A percentile compares a stretch with the other conserved stretches of the same genome.
These are phyloP conservation scores for Notarius lentiginosus DNA, from an alignment of 2,113 vertebrate species.

Conservation along the genomic window DNA sequence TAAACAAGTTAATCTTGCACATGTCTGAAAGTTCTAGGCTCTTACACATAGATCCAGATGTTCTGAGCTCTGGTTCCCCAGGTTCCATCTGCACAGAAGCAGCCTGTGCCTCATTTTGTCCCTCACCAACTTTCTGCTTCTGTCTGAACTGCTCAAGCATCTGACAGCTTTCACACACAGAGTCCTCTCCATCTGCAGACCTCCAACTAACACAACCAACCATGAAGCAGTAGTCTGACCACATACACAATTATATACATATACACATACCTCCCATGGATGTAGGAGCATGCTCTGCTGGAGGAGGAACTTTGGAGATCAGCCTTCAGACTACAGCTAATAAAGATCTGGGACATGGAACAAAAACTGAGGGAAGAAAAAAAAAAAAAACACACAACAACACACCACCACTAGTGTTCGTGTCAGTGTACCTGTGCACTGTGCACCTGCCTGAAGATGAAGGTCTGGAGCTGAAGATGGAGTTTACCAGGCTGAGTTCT, in stretches of 20 bases:
- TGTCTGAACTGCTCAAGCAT: background rate
- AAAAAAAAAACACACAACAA: background rate
- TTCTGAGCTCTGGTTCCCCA: background rate
- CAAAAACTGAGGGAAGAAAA: background rate
- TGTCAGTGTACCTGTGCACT: conserved; percentile 40
- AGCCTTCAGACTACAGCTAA: conserved; percentile 69
- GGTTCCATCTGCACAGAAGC: background rate
- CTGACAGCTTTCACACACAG: conserved; percentile 34
- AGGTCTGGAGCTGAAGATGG: conserved; percentile 65
- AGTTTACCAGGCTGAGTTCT: conserved; percentile 62
- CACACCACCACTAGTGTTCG: too few species aligned
- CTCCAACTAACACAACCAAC: conserved; percentile 48
- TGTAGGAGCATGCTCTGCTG: conserved; percentile 68
- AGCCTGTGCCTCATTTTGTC: background rate
- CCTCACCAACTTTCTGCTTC: background rate
- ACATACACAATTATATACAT: background rate
- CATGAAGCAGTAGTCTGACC: background rate
- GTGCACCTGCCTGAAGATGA: conserved; percentile 58
- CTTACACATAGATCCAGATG: background rate
- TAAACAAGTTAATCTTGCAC: background rate
- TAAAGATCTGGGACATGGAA: conserved; percentile 61
- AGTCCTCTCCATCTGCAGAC: conserved; percentile 39
- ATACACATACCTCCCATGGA: conserved; percentile 17
- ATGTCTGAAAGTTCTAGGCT: too few species aligned
- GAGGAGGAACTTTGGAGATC: conserved; percentile 6